A percentile compares a stretch with the other conserved stretches of the same genome.
phyloP scores from a whole-genome alignment of 2,888 invertebrate species.

The Stramonita haemastoma region DNA sequence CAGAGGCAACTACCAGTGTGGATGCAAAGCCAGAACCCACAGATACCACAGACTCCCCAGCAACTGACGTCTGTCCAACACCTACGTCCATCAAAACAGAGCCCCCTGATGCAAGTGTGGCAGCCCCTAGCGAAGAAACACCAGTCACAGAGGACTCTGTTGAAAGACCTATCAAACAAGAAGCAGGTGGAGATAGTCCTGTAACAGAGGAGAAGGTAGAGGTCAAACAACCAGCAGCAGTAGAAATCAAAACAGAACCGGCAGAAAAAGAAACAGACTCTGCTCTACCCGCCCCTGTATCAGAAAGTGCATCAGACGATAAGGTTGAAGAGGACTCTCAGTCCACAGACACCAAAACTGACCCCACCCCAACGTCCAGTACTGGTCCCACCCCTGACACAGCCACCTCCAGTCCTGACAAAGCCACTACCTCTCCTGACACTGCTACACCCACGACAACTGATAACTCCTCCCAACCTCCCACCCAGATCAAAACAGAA shows the following conservation, averaged over 20 bases:
- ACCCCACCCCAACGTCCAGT: background rate
- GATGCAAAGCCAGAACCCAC: background rate
- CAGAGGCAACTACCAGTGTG: background rate
- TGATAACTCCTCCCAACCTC: background rate
- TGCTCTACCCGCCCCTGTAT: background rate
- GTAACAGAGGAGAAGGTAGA: background rate
- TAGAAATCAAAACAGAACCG: background rate
- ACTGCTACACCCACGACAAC: background rate
- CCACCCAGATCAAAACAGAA: background rate
- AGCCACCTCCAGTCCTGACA: background rate
- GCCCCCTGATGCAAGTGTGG: background rate
- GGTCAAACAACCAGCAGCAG: background rate
- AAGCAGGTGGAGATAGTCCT: background rate
- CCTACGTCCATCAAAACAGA: slow-evolving; percentile 23
- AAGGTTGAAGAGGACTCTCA: background rate
- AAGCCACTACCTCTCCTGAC: background rate
- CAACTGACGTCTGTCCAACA: background rate
- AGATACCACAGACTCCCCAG: background rate
- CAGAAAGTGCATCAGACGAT: background rate
- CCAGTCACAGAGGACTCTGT: background rate
- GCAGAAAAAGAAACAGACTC: too few species aligned
- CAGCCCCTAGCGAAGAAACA: background rate
- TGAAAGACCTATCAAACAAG: slow-evolving; percentile 7
- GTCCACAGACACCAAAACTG: background rate
- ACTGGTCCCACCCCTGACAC: background rate